Conservation (phyloP, 2,888 invertebrate species). For the Margaritifera margaritifera region DNA sequence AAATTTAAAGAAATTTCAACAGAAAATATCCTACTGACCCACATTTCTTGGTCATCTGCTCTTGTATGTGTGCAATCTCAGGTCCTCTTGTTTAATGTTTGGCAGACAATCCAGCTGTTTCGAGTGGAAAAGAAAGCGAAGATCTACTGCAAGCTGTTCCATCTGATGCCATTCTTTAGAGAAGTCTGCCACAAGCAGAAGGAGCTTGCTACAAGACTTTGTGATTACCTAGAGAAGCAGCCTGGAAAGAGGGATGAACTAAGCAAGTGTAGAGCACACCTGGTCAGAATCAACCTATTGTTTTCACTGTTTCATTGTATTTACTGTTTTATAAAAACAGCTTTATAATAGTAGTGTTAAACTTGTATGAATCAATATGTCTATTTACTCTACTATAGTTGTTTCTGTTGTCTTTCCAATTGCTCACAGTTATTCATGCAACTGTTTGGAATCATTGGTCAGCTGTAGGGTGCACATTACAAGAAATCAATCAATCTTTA, state of each 20-base stretch:
- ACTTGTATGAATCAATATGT: neutral
- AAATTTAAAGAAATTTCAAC: no score
- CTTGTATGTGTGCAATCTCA: no score
- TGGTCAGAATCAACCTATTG: slow-evolving; percentile 61
- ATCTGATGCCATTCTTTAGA: slow-evolving; percentile 76
- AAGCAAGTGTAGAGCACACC: slow-evolving; percentile 74
- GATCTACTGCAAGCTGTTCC: slow-evolving; percentile 56
- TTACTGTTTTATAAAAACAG: no score
- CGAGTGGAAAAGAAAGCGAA: slow-evolving; percentile 27
- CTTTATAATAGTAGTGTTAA: no score
- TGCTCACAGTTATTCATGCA: no score
- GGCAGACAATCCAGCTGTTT: slow-evolving; percentile 23
- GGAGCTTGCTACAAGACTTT: slow-evolving; percentile 74
- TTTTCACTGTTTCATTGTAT: no score
- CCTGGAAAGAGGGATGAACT: slow-evolving; percentile 77
- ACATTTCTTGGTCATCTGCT: no score
- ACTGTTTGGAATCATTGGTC: no score
- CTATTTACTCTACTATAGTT: neutral
- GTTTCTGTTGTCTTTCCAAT: neutral
- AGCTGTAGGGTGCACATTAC: no score
- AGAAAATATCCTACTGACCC: no score
- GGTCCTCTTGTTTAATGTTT: no score
- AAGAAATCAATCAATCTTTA: no score
- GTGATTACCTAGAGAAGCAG: slow-evolving; percentile 75
- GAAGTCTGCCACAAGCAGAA: slow-evolving; percentile 77